phyloP scores from a whole-genome alignment of 2,797 vertebrate genomes.

The Galagoides demidoff region DNA sequence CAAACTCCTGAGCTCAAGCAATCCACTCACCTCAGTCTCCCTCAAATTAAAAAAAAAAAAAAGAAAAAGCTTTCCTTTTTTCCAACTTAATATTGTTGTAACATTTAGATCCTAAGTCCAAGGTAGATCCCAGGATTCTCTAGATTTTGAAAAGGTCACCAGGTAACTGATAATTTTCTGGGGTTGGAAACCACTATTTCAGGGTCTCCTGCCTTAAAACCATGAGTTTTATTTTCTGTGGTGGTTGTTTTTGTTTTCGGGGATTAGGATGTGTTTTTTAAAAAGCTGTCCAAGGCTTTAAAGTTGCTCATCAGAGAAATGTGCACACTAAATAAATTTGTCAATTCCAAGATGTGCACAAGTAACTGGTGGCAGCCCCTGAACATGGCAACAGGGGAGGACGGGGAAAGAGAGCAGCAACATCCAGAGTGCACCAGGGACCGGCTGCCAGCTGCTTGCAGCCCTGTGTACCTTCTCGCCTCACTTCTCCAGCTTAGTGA shows the following conservation, averaged over 20 bases:
- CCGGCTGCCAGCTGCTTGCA: rapidly evolving
- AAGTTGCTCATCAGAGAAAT: slow-evolving; percentile 18
- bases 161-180: slow-evolving; percentile 5
- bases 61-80: neutral
- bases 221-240: neutral
- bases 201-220: neutral
- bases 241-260: slow-evolving; percentile 7
- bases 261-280: neutral
- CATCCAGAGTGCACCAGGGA: neutral
- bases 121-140: neutral
- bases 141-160: neutral
- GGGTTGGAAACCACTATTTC: neutral
- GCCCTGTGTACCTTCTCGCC: neutral
- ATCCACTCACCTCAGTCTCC: too few relatives aligned
- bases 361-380: neutral
- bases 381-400: neutral
- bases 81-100: neutral
- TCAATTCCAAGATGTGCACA: neutral
- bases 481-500: neutral
- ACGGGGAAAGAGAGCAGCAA: neutral
- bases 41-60: too few relatives aligned
- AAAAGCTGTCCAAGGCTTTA: slow-evolving; percentile 22
- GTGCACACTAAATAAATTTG: neutral
- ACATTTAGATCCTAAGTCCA: neutral
- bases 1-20: too few relatives aligned